These are phyloP conservation scores for Seriola quinqueradiata DNA, from an alignment of 2,113 vertebrate genomes.

Conservation along the genomic window DNA sequence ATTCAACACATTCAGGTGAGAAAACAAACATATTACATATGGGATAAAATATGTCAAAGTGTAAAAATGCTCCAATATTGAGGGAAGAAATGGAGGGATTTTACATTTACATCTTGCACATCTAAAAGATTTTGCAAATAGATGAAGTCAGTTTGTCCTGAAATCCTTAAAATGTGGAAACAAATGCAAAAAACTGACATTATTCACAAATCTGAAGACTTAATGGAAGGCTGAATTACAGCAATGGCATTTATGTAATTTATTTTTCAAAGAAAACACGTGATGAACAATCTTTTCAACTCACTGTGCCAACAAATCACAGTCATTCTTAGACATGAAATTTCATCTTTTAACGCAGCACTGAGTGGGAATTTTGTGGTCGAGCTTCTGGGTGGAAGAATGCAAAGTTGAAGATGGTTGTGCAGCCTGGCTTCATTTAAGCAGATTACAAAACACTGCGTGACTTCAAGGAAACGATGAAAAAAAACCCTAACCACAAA, in stretches of 20 bases:
- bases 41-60: neutral
- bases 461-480: constrained; percentile 25
- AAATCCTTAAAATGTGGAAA: neutral
- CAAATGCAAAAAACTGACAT: neutral
- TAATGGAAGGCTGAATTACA: neutral
- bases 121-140: neutral
- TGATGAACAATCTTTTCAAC: neutral
- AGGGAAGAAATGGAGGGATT: neutral
- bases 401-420: constrained; percentile 30
- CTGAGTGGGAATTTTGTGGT: constrained; percentile 48
- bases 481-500: constrained; percentile 6
- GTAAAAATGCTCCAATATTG: neutral
- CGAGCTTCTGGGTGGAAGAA: constrained; percentile 35
- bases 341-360: constrained; percentile 43
- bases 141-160: neutral
- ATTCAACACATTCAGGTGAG: neutral
- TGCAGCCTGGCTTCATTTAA: constrained; percentile 31
- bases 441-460: constrained; percentile 42
- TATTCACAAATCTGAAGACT: neutral
- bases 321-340: constrained; percentile 31
- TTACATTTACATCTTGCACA: neutral
- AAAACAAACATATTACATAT: neutral
- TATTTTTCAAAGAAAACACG: constrained; percentile 2
- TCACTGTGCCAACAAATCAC: constrained; percentile 34
- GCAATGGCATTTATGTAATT: neutral